Percentiles rank a stretch among this genome's conserved stretches.
These are phyloP conservation scores for Drosophila murphyi DNA, from an alignment of 1,140 invertebrate species.

Conservation along the genomic window DNA sequence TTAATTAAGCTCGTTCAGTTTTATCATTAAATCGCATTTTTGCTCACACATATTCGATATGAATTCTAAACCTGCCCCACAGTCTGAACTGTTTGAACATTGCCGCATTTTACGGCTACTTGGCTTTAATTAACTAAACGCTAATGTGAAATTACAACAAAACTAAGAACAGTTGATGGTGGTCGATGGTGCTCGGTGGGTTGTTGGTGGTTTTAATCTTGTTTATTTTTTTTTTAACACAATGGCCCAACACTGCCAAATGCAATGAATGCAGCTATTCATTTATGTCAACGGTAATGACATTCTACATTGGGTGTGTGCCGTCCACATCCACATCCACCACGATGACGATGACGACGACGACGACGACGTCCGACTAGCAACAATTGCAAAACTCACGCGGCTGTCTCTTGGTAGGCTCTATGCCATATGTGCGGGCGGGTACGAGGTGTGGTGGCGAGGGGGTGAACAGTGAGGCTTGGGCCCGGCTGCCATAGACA, in stretches of 20 bases:
- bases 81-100: not conserved
- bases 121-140: conserved; percentile 72
- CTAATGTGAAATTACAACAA: conserved; percentile 72
- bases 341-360: not conserved
- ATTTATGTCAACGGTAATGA: conserved; percentile 83
- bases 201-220: conserved; percentile 23
- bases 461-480: conserved; percentile 5
- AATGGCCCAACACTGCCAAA: conserved; percentile 58
- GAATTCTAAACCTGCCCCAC: not conserved
- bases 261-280: conserved; percentile 83
- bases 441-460: not conserved
- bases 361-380: conserved; percentile 36
- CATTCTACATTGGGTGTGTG: conserved; percentile 81
- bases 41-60: conserved; percentile 11
- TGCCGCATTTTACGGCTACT: conserved; percentile 2
- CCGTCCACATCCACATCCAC: conserved; percentile 17
- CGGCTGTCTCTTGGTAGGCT: conserved; percentile 57
- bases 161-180: conserved; percentile 48
- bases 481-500: conserved; percentile 71
- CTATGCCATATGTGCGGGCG: not conserved
- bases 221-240: not conserved
- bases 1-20: not conserved
- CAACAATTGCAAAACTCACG: conserved; percentile 50
- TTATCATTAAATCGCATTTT: conserved; percentile 24
- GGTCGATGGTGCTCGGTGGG: not conserved